These are phyloP conservation scores for Chrysodeixis includens DNA, from an alignment of 2,888 invertebrate species.

Conservation along the genomic window DNA sequence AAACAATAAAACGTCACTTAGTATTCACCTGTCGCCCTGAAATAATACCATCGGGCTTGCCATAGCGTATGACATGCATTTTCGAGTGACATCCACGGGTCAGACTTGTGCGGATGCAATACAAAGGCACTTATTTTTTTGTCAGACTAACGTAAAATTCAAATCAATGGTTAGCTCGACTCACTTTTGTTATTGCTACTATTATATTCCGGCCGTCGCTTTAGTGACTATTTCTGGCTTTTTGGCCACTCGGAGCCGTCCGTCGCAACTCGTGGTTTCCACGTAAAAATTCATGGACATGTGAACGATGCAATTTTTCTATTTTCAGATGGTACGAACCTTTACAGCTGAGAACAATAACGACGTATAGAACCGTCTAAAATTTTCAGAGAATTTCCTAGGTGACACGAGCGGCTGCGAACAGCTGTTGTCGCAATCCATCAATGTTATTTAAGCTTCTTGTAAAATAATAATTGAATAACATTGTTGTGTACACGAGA, in stretches of 20 bases:
- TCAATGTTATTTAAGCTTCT: conserved; percentile 45
- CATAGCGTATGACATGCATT: conserved; percentile 72
- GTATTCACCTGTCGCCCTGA: conserved; percentile 81
- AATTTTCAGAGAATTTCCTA: conserved; percentile 44
- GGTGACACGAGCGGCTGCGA: conserved; percentile 42
- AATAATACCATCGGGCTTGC: conserved; percentile 78
- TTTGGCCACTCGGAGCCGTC: conserved; percentile 66
- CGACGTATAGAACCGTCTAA: conserved; percentile 6
- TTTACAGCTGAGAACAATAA: conserved; percentile 10
- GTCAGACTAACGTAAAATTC: conserved; percentile 79
- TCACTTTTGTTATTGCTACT: conserved; percentile 86
- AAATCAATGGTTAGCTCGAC: conserved; percentile 87
- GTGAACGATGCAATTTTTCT: conserved; percentile 61
- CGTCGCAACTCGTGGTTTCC: conserved; percentile 67
- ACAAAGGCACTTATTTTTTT: conserved; percentile 84
- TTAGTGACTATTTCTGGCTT: conserved; percentile 68
- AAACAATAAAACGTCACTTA: conserved; percentile 79
- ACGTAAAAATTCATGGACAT: conserved; percentile 74
- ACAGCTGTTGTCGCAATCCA: conserved; percentile 29
- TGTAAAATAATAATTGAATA: conserved; percentile 33
- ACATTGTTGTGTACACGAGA: conserved; percentile 28
- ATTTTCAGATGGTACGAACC: conserved; percentile 21
- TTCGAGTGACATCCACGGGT: conserved; percentile 75
- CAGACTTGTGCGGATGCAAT: conserved; percentile 80
- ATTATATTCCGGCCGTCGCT: conserved; percentile 78